Evolutionary conservation across 2,113 vertebrate genomes (phyloP).

Genomic region (Gracilinanus agilis): DNA sequence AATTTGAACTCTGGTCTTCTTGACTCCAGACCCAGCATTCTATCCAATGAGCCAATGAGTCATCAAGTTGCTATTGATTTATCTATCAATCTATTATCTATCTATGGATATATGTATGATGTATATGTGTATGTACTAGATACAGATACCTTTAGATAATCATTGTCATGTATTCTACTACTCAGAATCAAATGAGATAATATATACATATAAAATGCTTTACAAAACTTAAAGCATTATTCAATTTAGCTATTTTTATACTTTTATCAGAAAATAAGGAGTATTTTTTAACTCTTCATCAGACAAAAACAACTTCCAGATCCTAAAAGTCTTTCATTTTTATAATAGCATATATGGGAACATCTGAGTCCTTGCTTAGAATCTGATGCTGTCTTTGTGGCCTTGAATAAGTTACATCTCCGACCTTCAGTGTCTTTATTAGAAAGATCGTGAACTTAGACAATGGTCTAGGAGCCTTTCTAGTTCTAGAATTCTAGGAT

Average conservation of each 20-base stretch:
- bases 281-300: not conserved
- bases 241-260: not conserved
- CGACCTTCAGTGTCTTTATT: not conserved
- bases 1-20: too few species aligned
- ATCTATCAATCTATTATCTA: too few species aligned
- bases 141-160: not conserved
- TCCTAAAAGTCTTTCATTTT: not conserved
- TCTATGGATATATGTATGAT: not conserved
- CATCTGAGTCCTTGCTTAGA: not conserved
- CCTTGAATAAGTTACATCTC: not conserved
- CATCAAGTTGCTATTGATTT: too few species aligned
- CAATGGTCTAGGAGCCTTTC: not conserved
- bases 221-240: not conserved
- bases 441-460: not conserved
- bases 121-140: not conserved
- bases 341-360: not conserved
- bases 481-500: not conserved
- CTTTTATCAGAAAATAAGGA: not conserved
- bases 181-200: not conserved
- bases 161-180: not conserved
- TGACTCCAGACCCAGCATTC: too few species aligned
- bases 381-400: not conserved
- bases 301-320: constrained; percentile 5
- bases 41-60: too few species aligned
- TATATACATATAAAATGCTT: not conserved